Percentiles rank a stretch among this genome's conserved stretches.
phyloP scores from a whole-genome alignment of 1,140 invertebrate species.

The Drosophila kohkoa region DNA sequence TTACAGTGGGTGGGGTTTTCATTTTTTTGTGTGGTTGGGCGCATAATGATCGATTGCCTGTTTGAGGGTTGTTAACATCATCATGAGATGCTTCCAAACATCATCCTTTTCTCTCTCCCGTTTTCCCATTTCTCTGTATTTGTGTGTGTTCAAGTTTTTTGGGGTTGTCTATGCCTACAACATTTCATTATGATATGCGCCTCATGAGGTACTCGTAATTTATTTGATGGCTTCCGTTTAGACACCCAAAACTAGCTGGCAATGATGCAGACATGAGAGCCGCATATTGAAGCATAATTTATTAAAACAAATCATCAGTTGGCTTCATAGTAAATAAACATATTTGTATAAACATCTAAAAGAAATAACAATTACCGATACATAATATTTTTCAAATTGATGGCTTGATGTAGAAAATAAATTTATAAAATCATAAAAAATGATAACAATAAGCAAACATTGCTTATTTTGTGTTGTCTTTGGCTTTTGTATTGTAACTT shows the following conservation, averaged over 20 bases:
- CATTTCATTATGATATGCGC: conserved; percentile 23
- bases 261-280: background rate
- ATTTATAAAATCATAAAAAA: no score
- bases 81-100: conserved; percentile 13
- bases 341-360: no score
- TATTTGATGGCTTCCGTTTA: conserved; percentile 10
- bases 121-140: background rate
- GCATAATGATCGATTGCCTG: conserved; percentile 46
- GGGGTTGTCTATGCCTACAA: conserved; percentile 1
- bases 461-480: no score
- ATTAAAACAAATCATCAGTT: no score
- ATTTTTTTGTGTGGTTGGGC: background rate
- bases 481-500: no score
- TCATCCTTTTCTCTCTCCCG: conserved; percentile 8
- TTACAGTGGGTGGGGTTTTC: background rate
- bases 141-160: background rate
- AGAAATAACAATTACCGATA: no score
- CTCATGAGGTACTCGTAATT: conserved; percentile 9
- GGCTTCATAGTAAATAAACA: no score
- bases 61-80: conserved; percentile 38
- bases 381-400: no score
- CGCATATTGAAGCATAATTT: no score
- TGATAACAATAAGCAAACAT: no score
- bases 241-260: background rate
- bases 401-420: no score